These are phyloP conservation scores for Gadopsis marmoratus DNA, from an alignment of 2,797 vertebrate species.

Conservation along the genomic window DNA sequence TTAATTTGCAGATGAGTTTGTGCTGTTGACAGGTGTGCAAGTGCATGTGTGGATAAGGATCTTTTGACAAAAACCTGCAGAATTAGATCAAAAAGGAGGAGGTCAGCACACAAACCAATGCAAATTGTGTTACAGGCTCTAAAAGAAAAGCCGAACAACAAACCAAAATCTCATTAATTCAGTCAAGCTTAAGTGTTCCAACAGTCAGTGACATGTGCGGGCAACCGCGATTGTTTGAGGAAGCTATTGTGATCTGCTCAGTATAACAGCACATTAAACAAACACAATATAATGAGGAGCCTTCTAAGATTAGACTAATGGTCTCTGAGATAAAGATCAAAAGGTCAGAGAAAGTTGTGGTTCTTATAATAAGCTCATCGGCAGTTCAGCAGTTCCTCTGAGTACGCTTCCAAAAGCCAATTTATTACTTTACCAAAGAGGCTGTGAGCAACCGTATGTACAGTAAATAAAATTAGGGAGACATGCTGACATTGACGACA, in stretches of 20 bases:
- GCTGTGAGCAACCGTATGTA: not conserved
- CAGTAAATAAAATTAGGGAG: constrained; percentile 1
- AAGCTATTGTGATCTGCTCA: constrained; percentile 3
- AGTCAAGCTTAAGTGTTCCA: not conserved
- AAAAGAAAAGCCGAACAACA: not conserved
- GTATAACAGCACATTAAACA: constrained; percentile 17
- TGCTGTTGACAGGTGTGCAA: constrained; percentile 20
- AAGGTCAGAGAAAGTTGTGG: constrained; percentile 40
- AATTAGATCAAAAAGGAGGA: not conserved
- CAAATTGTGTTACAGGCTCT: not conserved
- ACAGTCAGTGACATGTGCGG: not conserved
- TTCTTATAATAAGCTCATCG: constrained; percentile 33
- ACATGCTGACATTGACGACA: not conserved
- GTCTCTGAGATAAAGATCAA: constrained; percentile 23
- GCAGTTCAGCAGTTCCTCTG: not conserved
- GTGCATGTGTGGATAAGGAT: not conserved
- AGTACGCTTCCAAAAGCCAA: not conserved
- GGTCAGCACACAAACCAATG: not conserved
- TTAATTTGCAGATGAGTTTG: constrained; percentile 2
- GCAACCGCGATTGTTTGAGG: constrained; percentile 4
- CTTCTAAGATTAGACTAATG: constrained; percentile 24
- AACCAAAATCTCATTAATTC: constrained; percentile 27
- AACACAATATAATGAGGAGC: constrained; percentile 24
- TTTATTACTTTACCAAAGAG: constrained; percentile 4
- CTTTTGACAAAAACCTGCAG: not conserved